A percentile compares a stretch with the other conserved stretches of the same genome.
phyloP scores from a whole-genome alignment of 2,888 invertebrate species.

The Drosophila infuscata region DNA sequence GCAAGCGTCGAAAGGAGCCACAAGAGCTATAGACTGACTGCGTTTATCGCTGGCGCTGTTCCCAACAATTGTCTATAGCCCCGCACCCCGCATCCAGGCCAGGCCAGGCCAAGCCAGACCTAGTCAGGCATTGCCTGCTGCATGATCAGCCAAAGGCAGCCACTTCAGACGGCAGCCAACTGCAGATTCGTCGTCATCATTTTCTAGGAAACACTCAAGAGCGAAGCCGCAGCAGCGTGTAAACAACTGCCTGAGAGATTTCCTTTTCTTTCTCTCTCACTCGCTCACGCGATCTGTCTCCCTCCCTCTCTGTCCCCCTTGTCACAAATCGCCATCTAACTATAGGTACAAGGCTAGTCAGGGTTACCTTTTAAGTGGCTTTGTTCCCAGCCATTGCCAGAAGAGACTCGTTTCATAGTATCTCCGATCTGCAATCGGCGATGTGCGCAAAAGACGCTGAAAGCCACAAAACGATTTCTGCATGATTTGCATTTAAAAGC shows the following conservation, averaged over 20 bases:
- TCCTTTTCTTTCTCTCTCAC: slow-evolving; percentile 20
- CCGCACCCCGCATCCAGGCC: neutral
- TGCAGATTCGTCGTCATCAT: slow-evolving; percentile 66
- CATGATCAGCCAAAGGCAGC: slow-evolving; percentile 76
- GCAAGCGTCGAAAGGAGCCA: slow-evolving; percentile 74
- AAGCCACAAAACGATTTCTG: slow-evolving; percentile 55
- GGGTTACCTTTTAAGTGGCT: slow-evolving; percentile 73
- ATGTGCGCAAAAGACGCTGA: slow-evolving; percentile 23
- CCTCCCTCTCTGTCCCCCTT: neutral
- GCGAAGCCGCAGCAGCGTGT: slow-evolving; percentile 52
- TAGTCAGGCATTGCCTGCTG: slow-evolving; percentile 23
- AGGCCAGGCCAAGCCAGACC: too few relatives aligned
- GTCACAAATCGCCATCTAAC: slow-evolving; percentile 3
- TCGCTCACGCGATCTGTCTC: neutral
- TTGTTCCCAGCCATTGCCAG: slow-evolving; percentile 57
- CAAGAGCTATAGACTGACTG: neutral
- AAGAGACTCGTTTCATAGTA: slow-evolving; percentile 12
- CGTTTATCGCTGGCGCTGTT: slow-evolving; percentile 30
- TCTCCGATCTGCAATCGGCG: slow-evolving; percentile 3
- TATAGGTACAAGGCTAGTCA: slow-evolving; percentile 69
- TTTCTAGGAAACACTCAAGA: slow-evolving; percentile 79
- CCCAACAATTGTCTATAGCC: slow-evolving; percentile 45
- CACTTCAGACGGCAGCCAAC: slow-evolving; percentile 62
- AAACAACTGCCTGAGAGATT: slow-evolving; percentile 68
- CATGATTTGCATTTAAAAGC: slow-evolving; percentile 79